A percentile compares a stretch with the other conserved stretches of the same genome.
Conservation (phyloP, 2,113 vertebrate species). For the Serinus canaria region DNA sequence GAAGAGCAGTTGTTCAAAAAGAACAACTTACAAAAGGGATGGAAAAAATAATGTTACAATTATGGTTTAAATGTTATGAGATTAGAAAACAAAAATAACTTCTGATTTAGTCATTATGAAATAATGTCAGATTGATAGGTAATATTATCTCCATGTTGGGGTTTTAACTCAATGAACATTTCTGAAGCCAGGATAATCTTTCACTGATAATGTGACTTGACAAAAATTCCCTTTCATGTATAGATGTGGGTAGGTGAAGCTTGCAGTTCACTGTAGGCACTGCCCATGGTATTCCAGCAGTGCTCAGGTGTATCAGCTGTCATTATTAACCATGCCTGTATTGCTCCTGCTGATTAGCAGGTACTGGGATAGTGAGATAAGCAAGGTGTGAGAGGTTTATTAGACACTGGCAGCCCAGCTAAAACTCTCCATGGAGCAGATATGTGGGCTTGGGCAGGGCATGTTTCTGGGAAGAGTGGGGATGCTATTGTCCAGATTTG, state of each 20-base stretch:
- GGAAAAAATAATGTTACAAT: not conserved
- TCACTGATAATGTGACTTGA: not conserved
- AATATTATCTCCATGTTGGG: not conserved
- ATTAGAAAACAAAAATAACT: not conserved
- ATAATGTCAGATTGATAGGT: not conserved
- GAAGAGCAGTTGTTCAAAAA: not conserved
- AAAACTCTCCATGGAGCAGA: not conserved
- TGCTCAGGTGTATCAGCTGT: not conserved
- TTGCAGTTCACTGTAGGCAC: not conserved
- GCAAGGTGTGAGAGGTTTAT: not conserved
- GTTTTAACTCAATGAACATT: not conserved
- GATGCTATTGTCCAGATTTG: conserved; percentile 42
- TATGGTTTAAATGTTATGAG: not conserved
- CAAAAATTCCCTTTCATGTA: not conserved
- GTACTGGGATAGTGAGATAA: not conserved
- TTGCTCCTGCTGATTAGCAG: not conserved
- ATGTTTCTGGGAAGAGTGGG: not conserved
- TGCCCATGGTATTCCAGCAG: not conserved
- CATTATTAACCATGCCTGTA: not conserved
- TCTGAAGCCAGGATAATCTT: not conserved
- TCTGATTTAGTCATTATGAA: not conserved
- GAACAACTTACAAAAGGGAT: not conserved
- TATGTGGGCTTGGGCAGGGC: not conserved
- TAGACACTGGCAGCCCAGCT: not conserved
- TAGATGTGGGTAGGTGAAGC: not conserved